Conservation (phyloP, 2,888 invertebrate species). For the Sphaeridia pumilis region DNA sequence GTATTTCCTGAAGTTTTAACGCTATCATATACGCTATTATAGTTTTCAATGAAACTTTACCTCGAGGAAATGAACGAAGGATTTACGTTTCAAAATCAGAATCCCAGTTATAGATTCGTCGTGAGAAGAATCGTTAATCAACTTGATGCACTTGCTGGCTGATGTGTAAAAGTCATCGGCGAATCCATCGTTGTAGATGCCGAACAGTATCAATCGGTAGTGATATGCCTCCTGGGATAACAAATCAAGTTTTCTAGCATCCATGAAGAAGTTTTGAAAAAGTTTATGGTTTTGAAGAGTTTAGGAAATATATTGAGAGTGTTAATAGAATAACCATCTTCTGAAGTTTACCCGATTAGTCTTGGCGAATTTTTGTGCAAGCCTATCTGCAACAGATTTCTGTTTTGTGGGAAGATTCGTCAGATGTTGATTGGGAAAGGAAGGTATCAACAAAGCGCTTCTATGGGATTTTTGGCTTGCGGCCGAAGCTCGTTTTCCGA, state of each 20-base stretch:
- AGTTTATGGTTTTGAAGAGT: neutral
- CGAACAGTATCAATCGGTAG: conserved; percentile 23
- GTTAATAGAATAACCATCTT: no score
- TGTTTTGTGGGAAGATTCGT: no score
- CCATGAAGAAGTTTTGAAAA: no score
- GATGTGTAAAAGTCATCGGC: conserved; percentile 17
- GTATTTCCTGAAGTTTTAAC: neutral
- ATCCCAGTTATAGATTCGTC: conserved; percentile 26
- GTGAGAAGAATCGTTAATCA: conserved; percentile 21
- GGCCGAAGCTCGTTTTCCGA: no score
- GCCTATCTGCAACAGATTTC: no score
- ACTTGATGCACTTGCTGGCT: conserved; percentile 19
- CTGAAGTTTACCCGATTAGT: no score
- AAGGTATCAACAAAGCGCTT: no score
- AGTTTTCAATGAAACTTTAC: conserved; percentile 13
- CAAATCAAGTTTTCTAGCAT: neutral
- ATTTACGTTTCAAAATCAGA: conserved; percentile 23
- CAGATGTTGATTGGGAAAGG: no score
- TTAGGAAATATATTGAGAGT: neutral
- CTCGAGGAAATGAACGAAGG: conserved; percentile 31
- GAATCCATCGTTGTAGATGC: conserved; percentile 22
- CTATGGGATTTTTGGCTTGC: no score
- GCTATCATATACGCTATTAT: neutral
- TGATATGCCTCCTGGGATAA: conserved; percentile 23
- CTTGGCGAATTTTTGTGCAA: no score